Evolutionary conservation across 1,140 invertebrate genomes (phyloP).

Genomic region (Lepidurus packardi): DNA sequence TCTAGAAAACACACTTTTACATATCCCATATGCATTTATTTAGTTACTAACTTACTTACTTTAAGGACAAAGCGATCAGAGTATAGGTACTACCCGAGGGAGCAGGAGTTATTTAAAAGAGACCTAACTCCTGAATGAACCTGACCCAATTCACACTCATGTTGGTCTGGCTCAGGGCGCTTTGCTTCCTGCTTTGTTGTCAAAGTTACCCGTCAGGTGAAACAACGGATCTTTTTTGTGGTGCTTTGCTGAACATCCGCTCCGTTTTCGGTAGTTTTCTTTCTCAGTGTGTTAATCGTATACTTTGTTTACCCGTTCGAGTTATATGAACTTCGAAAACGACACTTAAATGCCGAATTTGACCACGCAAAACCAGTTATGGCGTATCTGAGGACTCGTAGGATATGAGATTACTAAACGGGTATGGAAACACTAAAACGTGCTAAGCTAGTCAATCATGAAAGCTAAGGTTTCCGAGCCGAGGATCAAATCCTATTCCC

Average conservation of each 20-base stretch:
- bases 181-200: conserved; percentile 13
- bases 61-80: too few species aligned
- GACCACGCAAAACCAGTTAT: background rate
- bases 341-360: background rate
- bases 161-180: background rate
- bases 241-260: too few species aligned
- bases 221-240: background rate
- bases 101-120: background rate
- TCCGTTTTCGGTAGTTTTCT: too few species aligned
- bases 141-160: background rate
- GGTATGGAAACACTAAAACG: background rate
- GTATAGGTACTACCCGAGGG: too few species aligned
- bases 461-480: background rate
- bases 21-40: too few species aligned
- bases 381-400: background rate
- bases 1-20: too few species aligned
- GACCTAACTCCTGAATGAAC: background rate
- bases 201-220: background rate
- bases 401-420: background rate
- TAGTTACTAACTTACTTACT: too few species aligned
- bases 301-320: too few species aligned
- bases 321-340: too few species aligned
- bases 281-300: too few species aligned
- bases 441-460: background rate
- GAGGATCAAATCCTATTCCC: background rate